Evolutionary conservation across 2,888 invertebrate genomes (phyloP).

Genomic region (Parelbella ahira): DNA sequence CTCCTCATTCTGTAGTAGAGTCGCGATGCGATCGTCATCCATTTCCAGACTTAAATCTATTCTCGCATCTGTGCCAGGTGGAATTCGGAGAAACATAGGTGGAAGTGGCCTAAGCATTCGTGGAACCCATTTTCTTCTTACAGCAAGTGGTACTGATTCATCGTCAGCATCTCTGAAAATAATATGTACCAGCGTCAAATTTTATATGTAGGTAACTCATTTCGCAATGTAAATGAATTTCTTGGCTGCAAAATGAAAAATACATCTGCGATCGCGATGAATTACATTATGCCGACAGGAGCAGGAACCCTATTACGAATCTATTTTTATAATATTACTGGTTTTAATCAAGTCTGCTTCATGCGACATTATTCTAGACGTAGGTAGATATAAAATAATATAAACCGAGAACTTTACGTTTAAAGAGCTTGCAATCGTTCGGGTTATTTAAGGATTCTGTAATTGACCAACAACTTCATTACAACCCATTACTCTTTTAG

Average conservation of each 20-base stretch:
- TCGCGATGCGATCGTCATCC: slow-evolving; percentile 92
- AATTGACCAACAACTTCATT: too few relatives aligned
- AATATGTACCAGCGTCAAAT: slow-evolving; percentile 5
- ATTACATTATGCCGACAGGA: slow-evolving; percentile 20
- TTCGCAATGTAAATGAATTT: neutral
- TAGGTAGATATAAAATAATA: slow-evolving; percentile 15
- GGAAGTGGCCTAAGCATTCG: slow-evolving; percentile 89
- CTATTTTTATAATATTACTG: slow-evolving; percentile 25
- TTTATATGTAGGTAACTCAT: slow-evolving; percentile 5
- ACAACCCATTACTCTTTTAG: too few relatives aligned
- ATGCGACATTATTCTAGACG: slow-evolving; percentile 18
- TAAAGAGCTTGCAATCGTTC: too few relatives aligned
- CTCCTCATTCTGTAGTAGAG: slow-evolving; percentile 94
- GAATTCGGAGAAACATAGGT: slow-evolving; percentile 87
- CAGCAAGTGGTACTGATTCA: slow-evolving; percentile 65
- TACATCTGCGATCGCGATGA: slow-evolving; percentile 14
- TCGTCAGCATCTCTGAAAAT: slow-evolving; percentile 65
- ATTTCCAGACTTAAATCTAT: slow-evolving; percentile 81
- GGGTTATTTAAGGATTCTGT: too few relatives aligned
- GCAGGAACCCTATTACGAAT: slow-evolving; percentile 19
- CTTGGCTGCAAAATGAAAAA: neutral
- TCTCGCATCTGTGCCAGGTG: slow-evolving; percentile 68
- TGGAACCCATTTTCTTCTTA: slow-evolving; percentile 86
- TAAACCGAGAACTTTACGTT: neutral
- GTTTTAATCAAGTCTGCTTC: slow-evolving; percentile 20